These are phyloP conservation scores for Burhinus bistriatus DNA, from an alignment of 2,113 vertebrate genomes.

Conservation along the genomic window DNA sequence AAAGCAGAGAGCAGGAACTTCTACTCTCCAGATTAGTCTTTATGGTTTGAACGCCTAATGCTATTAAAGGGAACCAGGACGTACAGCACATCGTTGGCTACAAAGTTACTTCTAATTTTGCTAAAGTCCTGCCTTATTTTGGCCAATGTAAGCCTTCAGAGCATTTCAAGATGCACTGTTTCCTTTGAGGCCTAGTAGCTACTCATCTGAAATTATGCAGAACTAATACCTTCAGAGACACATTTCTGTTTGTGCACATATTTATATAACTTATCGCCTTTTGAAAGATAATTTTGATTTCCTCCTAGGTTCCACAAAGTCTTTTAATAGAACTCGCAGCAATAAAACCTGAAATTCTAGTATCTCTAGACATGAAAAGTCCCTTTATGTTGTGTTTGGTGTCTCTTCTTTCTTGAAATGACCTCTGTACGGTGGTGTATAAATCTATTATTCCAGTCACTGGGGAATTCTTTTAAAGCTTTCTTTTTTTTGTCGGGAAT, in stretches of 20 bases:
- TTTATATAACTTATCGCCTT: slow-evolving; percentile 54
- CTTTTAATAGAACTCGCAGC: slow-evolving; percentile 47
- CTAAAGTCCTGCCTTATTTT: slow-evolving; percentile 43
- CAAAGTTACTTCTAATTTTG: slow-evolving; percentile 67
- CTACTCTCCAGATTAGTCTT: slow-evolving; percentile 76
- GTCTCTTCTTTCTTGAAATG: slow-evolving; percentile 72
- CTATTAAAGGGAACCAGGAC: slow-evolving; percentile 75
- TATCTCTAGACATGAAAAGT: slow-evolving; percentile 58
- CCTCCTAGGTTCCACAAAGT: slow-evolving; percentile 35
- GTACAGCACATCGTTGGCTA: slow-evolving; percentile 58
- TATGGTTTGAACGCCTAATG: slow-evolving; percentile 71
- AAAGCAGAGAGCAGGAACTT: slow-evolving; percentile 77
- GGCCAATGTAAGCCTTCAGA: slow-evolving; percentile 41
- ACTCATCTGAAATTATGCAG: slow-evolving; percentile 57
- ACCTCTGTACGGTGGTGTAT: slow-evolving; percentile 63
- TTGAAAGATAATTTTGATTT: slow-evolving; percentile 54
- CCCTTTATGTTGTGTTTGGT: slow-evolving; percentile 33
- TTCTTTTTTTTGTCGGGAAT: slow-evolving; percentile 17
- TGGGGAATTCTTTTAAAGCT: slow-evolving; percentile 62
- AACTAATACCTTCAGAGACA: slow-evolving; percentile 66
- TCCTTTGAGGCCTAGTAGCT: slow-evolving; percentile 57
- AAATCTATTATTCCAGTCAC: slow-evolving; percentile 70
- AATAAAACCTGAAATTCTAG: slow-evolving; percentile 53
- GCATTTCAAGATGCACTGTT: slow-evolving; percentile 55
- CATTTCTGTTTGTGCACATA: slow-evolving; percentile 59